Base-by-base conservation (phyloP, 1,140 invertebrate species). In the Caenorhabditis brenneri region DNA sequence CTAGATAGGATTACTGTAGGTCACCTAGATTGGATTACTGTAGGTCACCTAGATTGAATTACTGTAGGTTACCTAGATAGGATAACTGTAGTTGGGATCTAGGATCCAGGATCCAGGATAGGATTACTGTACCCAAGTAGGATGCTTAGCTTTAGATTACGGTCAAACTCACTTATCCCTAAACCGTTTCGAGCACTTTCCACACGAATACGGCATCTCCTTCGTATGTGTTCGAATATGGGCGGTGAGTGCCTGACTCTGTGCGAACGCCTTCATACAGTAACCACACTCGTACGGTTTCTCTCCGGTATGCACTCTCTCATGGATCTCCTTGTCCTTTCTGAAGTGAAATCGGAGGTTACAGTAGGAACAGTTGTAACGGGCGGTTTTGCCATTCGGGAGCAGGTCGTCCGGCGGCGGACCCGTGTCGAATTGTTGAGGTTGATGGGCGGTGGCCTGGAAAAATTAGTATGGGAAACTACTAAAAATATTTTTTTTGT, bases 221-320 rank as follows among this genome's bases (percentile, higher is more conserved):
- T 48, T 69, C 19, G 84, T 85, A 48, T 85, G 84, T 3, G 46
- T 84, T 49, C 84, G 4, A 33, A 85, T 85, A 74, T 85, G 84
- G 15, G 65, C 85, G 1, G 81, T 84, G 16, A 84, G 46, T 9
- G 84, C 82, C 39, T 85, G 84, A 33, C 84, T 92, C 91, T 98
- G 96, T 0, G 96, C 97, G 91, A 98, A 98, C 81, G 95, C 95
- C 92, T 97, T 97, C 55, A 94, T 95, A 92, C 96, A 98, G 4
- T 96, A 94, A 87, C 95, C 95, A 90, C 97, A 99, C 89, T 96
- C 95, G 92, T 98, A 99, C 0, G 97, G 97, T 60, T 97, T 92
- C 89, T 99, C 97, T 27, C 85, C 85, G 0, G 96, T 97, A 89
- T 99, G 97, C 9, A 97, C 98, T 86, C 97, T 93, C 36, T 98